Base-by-base conservation (phyloP, 1,140 invertebrate genomes). In the Melipona quadrifasciata region DNA sequence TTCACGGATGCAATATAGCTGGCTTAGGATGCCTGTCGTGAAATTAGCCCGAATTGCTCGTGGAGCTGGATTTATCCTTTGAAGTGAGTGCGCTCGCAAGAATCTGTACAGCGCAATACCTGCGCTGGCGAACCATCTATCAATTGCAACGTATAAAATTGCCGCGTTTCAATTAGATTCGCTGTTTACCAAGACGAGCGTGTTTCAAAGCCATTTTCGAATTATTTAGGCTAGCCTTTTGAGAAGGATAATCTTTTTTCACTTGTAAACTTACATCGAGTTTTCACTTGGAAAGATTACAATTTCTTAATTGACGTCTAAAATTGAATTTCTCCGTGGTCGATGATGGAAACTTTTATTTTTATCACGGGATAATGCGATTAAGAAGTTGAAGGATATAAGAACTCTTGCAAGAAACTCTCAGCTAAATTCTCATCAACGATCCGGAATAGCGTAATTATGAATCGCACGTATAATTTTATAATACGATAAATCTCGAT, bases 11-110 rank as follows among this genome's bases (percentile, higher is more conserved):
- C 92, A 94, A 94, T 94, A 94, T 93, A 91, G 91, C 90, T 87
- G 90, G 89, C 90, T 93, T 92, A 89, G 88, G 87, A 90, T 84
- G 91, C 78, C 90, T 85, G 90, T 93, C 93, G 92, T 94, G 86
- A 93, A 95, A 94, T 94, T 94, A 94, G 92, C 91, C 90, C 90
- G 92, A 94, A 94, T 91, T 93, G 91, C 92, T 87, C 89, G 82
- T 90, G 88, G 81, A 91, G 91, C 92, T 92, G 90, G 92, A 93
- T 94, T 93, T 94, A 92, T 89, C 87, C 21, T 53, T 74, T 47
- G 57, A 58, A 21, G 71, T 86, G 84, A 88, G 77, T 67, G 51
- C 61, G 77, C 74, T 83, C 83, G 71, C 87, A 80, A 82, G 82
- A 88, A 47, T 86, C 58, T 31, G 53, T 68, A 53, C 31, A 31